Conservation (phyloP, 2,888 invertebrate species). For the Lysandra coridon region DNA sequence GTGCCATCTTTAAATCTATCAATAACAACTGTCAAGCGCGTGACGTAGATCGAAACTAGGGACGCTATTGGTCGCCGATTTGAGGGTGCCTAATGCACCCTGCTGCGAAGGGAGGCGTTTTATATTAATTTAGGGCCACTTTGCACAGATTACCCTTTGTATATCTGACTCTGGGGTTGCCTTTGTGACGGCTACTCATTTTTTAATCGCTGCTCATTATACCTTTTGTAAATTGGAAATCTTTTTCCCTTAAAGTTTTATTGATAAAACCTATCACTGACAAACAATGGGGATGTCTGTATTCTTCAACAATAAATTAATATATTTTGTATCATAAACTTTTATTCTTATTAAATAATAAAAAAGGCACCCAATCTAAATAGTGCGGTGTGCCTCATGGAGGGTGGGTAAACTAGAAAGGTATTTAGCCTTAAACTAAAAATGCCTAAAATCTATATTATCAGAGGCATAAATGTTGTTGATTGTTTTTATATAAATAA, state of each 20-base stretch:
- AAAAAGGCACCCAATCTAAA: too few species aligned
- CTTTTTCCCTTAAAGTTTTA: slow-evolving; percentile 41
- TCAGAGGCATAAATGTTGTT: too few species aligned
- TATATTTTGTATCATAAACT: too few species aligned
- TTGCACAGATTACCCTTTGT: slow-evolving; percentile 79
- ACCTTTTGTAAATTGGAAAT: slow-evolving; percentile 42
- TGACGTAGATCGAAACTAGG: slow-evolving; percentile 49
- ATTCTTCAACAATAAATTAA: not conserved
- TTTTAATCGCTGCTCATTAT: slow-evolving; percentile 64
- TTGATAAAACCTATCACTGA: slow-evolving; percentile 38
- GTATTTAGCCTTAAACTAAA: too few species aligned
- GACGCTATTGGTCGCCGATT: slow-evolving; percentile 54
- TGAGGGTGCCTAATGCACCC: slow-evolving; percentile 39
- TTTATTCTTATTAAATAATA: too few species aligned
- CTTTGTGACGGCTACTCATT: slow-evolving; percentile 70
- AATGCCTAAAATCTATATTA: too few species aligned
- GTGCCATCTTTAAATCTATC: slow-evolving; percentile 69
- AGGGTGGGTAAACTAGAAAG: too few species aligned
- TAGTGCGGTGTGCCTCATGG: too few species aligned
- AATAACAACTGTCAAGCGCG: slow-evolving; percentile 53
- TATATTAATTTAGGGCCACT: slow-evolving; percentile 66
- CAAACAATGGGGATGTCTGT: slow-evolving; percentile 23
- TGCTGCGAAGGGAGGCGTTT: slow-evolving; percentile 54
- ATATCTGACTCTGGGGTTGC: slow-evolving; percentile 70
- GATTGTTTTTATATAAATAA: too few species aligned